Evolutionary conservation across 1,140 invertebrate species (phyloP).

Genomic region (Metaphire vulgaris): DNA sequence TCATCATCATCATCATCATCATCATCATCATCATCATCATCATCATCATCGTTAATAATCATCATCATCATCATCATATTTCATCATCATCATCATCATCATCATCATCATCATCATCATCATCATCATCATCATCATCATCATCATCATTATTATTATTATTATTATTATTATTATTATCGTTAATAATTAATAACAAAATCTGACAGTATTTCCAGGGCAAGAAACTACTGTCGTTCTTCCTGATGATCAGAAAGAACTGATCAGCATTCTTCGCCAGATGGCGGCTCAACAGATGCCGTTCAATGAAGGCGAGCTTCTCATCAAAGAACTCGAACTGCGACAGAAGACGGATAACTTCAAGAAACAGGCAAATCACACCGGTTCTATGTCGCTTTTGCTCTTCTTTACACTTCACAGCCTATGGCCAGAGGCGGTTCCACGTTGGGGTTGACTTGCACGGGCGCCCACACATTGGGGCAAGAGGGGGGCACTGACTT

Average conservation of each 20-base stretch:
- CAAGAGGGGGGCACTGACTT: no score
- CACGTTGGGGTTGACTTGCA: no score
- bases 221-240: neutral
- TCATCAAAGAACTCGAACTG: neutral
- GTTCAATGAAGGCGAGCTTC: neutral
- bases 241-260: neutral
- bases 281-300: neutral
- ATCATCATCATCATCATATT: neutral
- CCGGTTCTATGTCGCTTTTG: no score
- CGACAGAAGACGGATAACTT: neutral
- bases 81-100: neutral
- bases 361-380: neutral
- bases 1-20: conserved; percentile 2
- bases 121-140: neutral
- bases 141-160: neutral
- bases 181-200: no score
- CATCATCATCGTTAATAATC: neutral
- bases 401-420: no score
- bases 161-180: no score
- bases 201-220: no score
- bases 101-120: neutral
- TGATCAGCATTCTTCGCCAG: neutral
- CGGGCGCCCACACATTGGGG: no score
- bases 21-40: conserved; percentile 3
- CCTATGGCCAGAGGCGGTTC: no score